Conservation (phyloP, 2,888 invertebrate genomes). For the Euspilapteryx auroguttella region DNA sequence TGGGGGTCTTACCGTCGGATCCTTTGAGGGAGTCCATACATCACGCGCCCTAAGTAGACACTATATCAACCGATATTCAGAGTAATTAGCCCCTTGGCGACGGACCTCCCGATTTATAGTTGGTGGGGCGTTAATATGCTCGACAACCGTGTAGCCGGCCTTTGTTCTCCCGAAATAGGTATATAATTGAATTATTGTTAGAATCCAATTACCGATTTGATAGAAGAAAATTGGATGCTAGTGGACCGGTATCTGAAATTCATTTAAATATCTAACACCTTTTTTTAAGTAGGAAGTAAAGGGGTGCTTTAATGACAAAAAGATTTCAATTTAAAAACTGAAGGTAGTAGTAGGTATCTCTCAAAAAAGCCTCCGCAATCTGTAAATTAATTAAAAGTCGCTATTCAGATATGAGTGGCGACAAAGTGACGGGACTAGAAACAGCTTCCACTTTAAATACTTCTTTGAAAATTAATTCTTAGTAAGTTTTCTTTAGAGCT, state of each 20-base stretch:
- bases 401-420: conserved; percentile 39
- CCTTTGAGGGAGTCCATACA: conserved; percentile 53
- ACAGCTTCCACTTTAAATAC: conserved; percentile 19
- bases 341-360: too few species aligned
- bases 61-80: conserved; percentile 55
- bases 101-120: conserved; percentile 55
- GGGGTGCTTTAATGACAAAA: not conserved
- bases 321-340: not conserved
- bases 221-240: not conserved
- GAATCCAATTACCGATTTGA: not conserved
- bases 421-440: conserved; percentile 30
- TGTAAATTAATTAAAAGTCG: conserved; percentile 47
- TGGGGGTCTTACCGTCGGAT: conserved; percentile 41
- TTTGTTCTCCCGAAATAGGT: conserved; percentile 43
- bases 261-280: too few species aligned
- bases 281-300: too few species aligned
- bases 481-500: too few species aligned
- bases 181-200: conserved; percentile 42
- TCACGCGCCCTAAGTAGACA: conserved; percentile 57
- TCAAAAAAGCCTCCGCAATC: conserved; percentile 32
- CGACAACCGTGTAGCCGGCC: conserved; percentile 53
- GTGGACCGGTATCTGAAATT: too few species aligned
- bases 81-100: conserved; percentile 60
- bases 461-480: too few species aligned
- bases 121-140: conserved; percentile 51